Evolutionary conservation across 2,113 vertebrate genomes (phyloP), one percentile per base, ranked within the genome.

Genomic region (Sylvia atricapilla): DNA sequence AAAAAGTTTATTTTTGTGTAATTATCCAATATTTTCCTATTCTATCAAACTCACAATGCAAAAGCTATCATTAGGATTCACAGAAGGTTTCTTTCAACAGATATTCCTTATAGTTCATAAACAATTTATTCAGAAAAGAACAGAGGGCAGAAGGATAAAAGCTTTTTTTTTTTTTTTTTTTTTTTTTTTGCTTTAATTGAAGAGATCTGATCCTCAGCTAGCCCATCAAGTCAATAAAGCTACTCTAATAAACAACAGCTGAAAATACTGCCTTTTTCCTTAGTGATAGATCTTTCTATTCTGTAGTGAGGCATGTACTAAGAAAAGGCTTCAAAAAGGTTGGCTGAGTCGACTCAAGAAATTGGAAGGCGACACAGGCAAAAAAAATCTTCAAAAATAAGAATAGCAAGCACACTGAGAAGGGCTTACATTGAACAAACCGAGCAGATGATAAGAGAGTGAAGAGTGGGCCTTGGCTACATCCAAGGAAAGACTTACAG

Each of bases 281-380:
- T 87, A 86, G 43, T 81, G 88, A 46, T 93, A 44, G 78, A 56
- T 92, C 76, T 94, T 88, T 68, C 31, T 88, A 64, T 84, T 86
- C 74, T 73, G 58, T 68, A 93, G 91, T 81, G 79, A 90, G 59
- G 68, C 46, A 55, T 30, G 39, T 74, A 91, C 73, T 92, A 94
- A 94, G 90, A 92, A 95, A 91, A 94, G 79, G 56, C 82, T 94
- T 94, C 79, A 60, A 95, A 95, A 91, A 87, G 80, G 73, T 81
- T 91, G 78, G 62, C 78, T 89, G 59, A 83, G 63, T 67, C 21
- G 15, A 90, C 77, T 93, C 46, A 58, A 93, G 53, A 94, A 95
- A 84, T 78, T 94, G 95, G 92, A 95, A 91, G 89, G 68, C 63
- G 4, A 77, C 23, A 47, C 17, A 35, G 55, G 33, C 6, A 59